Conservation (phyloP, 1,140 invertebrate species). For the Zaprionus vittiger region DNA sequence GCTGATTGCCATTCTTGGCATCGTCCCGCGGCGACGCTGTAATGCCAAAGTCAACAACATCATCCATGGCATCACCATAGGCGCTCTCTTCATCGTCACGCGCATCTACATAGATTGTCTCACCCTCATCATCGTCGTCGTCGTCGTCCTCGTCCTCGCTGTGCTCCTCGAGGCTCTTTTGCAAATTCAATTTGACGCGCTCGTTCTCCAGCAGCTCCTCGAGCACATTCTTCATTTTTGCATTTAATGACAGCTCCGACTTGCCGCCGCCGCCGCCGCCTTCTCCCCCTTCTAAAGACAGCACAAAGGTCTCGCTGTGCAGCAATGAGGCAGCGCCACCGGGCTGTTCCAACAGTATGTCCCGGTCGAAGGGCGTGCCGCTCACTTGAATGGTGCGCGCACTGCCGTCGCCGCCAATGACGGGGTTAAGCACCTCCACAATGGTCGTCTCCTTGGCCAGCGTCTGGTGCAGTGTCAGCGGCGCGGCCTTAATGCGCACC, state of each 20-base stretch:
- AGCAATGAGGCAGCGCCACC: constrained; percentile 56
- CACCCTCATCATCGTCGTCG: constrained; percentile 43
- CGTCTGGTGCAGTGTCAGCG: constrained; percentile 74
- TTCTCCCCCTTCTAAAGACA: constrained; percentile 29
- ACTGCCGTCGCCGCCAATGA: constrained; percentile 78
- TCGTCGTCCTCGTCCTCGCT: constrained; percentile 37
- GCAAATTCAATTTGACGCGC: constrained; percentile 84
- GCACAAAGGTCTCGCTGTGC: constrained; percentile 79
- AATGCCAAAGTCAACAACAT: constrained; percentile 73
- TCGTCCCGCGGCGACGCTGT: constrained; percentile 41
- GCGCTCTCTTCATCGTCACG: constrained; percentile 69
- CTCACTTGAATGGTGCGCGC: constrained; percentile 79
- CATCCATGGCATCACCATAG: constrained; percentile 73
- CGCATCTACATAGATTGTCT: constrained; percentile 62
- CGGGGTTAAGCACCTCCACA: constrained; percentile 82
- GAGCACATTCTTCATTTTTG: constrained; percentile 84
- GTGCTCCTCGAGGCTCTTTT: constrained; percentile 80
- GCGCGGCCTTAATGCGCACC: constrained; percentile 72
- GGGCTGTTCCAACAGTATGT: constrained; percentile 56
- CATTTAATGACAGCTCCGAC: constrained; percentile 83
- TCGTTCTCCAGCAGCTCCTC: constrained; percentile 83
- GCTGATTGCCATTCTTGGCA: constrained; percentile 75
- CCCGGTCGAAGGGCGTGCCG: constrained; percentile 60
- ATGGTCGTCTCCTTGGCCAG: constrained; percentile 82
- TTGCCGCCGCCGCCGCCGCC: constrained; percentile 35